Evolutionary conservation across 2,797 vertebrate species (phyloP).

Genomic region (Labroides dimidiatus): DNA sequence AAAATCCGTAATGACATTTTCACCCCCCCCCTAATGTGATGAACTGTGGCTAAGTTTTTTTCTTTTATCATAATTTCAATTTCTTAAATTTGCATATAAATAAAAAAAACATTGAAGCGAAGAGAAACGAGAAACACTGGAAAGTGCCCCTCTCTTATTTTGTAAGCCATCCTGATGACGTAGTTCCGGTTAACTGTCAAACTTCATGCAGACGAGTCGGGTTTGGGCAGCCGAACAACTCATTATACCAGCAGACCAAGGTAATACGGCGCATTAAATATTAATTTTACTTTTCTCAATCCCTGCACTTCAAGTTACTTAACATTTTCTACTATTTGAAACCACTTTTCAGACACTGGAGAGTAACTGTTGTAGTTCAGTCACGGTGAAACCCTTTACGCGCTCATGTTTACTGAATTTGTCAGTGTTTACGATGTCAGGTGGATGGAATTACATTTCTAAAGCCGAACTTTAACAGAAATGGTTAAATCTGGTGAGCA

Average conservation of each 20-base stretch:
- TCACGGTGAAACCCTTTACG: neutral
- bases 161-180: slow-evolving; percentile 49
- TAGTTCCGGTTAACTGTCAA: slow-evolving; percentile 78
- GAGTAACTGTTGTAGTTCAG: neutral
- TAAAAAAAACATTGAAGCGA: neutral
- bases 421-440: slow-evolving; percentile 31
- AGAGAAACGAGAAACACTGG: neutral
- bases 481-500: slow-evolving; percentile 1
- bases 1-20: too few species aligned
- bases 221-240: slow-evolving; percentile 35
- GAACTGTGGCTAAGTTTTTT: too few species aligned
- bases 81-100: neutral
- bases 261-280: slow-evolving; percentile 21
- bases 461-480: neutral
- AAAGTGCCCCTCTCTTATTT: neutral
- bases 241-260: slow-evolving; percentile 22
- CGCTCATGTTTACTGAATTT: slow-evolving; percentile 25
- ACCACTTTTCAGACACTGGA: neutral
- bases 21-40: too few species aligned
- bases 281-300: neutral
- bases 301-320: neutral
- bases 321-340: neutral
- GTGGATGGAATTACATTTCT: slow-evolving; percentile 3
- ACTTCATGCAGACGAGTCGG: slow-evolving; percentile 38
- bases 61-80: too few species aligned